These are phyloP conservation scores for Sinocyclocheilus maitianheensis DNA, from an alignment of 2,113 vertebrate species.

Conservation along the genomic window DNA sequence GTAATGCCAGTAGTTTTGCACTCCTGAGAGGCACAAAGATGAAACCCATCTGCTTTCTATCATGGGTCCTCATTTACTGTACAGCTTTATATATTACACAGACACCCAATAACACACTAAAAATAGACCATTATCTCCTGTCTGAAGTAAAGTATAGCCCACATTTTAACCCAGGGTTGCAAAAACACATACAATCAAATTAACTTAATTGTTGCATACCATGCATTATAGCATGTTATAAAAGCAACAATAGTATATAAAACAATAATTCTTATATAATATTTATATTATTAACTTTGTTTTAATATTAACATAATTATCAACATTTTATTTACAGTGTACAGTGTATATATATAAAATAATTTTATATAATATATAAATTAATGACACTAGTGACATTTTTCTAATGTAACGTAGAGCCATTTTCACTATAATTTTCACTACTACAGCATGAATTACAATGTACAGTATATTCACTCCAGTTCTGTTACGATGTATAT, in stretches of 20 bases:
- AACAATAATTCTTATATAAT: not conserved
- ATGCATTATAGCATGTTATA: not conserved
- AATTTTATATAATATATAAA: too few relatives aligned
- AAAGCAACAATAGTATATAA: not conserved
- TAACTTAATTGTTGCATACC: too few relatives aligned
- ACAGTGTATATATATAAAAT: too few relatives aligned
- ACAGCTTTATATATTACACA: constrained; percentile 26
- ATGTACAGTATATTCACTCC: not conserved
- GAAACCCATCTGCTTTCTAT: constrained; percentile 10
- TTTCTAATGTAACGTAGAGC: too few relatives aligned
- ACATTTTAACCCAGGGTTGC: not conserved
- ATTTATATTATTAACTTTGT: not conserved
- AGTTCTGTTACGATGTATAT: not conserved
- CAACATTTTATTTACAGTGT: too few relatives aligned
- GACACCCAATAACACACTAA: constrained; percentile 28
- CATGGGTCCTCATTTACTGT: constrained; percentile 10
- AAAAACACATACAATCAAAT: not conserved
- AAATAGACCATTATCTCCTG: constrained; percentile 7
- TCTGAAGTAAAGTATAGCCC: not conserved
- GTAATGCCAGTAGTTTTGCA: not conserved
- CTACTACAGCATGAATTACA: not conserved
- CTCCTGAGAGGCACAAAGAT: not conserved
- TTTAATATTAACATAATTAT: not conserved
- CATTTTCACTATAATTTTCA: not conserved
- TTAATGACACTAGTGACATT: too few relatives aligned